Conservation (phyloP, 2,113 vertebrate species). For the Hippoglossus stenolepis region DNA sequence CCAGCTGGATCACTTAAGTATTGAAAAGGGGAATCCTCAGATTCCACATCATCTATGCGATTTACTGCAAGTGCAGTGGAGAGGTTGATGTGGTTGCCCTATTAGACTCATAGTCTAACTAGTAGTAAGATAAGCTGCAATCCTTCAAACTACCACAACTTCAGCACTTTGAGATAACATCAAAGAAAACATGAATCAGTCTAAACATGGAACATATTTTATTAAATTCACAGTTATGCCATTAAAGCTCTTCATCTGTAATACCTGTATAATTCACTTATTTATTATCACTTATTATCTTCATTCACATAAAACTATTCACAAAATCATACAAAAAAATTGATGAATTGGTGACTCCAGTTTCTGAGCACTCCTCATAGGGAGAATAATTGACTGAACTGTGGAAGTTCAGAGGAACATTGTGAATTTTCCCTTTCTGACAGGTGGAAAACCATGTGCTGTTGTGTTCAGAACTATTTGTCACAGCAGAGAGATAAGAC, state of each 20-base stretch:
- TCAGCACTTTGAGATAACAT: constrained; percentile 12
- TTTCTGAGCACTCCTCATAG: not conserved
- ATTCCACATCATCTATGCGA: constrained; percentile 8
- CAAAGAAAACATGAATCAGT: not conserved
- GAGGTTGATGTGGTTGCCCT: constrained; percentile 33
- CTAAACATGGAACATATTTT: no score
- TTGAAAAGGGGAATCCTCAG: constrained; percentile 32
- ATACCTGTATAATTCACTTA: not conserved
- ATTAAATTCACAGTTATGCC: not conserved
- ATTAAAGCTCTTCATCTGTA: not conserved
- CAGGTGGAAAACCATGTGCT: constrained; percentile 28
- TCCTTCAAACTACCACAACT: constrained; percentile 21
- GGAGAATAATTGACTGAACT: not conserved
- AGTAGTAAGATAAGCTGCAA: constrained; percentile 53
- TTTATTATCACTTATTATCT: no score
- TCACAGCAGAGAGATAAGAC: constrained; percentile 45
- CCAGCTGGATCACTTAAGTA: not conserved
- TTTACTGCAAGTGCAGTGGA: constrained; percentile 34
- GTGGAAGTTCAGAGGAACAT: not conserved
- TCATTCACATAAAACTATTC: no score
- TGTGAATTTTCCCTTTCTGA: constrained; percentile 32
- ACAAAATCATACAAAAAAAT: no score
- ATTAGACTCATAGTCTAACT: constrained; percentile 37
- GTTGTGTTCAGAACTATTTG: not conserved
- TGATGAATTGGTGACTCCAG: no score